phyloP scores from a whole-genome alignment of 2,113 vertebrate species.

The Ageneiosus marmoratus region DNA sequence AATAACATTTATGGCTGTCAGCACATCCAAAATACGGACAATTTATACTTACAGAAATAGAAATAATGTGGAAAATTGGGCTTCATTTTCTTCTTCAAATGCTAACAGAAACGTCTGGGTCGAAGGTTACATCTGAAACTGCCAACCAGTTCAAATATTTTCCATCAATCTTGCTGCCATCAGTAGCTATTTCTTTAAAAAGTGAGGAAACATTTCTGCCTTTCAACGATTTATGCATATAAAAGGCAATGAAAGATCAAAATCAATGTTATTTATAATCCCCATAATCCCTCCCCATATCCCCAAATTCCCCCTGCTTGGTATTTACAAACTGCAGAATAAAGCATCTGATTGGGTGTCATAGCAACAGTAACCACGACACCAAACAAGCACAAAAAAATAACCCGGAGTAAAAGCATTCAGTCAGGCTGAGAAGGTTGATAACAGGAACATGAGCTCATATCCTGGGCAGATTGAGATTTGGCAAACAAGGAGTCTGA shows the following conservation, averaged over 20 bases:
- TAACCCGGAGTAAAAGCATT: conserved; percentile 26
- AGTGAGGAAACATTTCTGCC: neutral
- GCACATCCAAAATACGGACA: conserved; percentile 31
- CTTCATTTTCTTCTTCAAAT: neutral
- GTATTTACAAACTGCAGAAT: conserved; percentile 19
- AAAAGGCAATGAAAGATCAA: neutral
- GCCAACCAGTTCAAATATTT: conserved; percentile 46
- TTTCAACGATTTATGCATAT: neutral
- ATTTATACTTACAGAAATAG: conserved; percentile 20
- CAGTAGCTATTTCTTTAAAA: neutral
- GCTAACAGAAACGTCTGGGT: conserved; percentile 19
- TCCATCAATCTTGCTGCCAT: neutral
- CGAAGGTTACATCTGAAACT: conserved; percentile 31
- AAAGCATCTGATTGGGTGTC: conserved; percentile 8
- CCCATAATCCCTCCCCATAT: neutral
- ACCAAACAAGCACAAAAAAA: conserved; percentile 41
- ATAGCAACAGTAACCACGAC: conserved; percentile 28
- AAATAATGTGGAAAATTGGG: conserved; percentile 21
- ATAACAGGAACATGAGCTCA: conserved; percentile 67
- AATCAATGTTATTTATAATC: neutral
- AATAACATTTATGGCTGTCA: conserved; percentile 21
- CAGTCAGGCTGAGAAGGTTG: conserved; percentile 51
- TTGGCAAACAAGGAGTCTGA: conserved; percentile 47
- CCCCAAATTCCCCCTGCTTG: conserved; percentile 19
- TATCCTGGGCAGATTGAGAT: conserved; percentile 57